Evolutionary conservation across 2,113 vertebrate genomes (phyloP).

Genomic region (Mastomys coucha): DNA sequence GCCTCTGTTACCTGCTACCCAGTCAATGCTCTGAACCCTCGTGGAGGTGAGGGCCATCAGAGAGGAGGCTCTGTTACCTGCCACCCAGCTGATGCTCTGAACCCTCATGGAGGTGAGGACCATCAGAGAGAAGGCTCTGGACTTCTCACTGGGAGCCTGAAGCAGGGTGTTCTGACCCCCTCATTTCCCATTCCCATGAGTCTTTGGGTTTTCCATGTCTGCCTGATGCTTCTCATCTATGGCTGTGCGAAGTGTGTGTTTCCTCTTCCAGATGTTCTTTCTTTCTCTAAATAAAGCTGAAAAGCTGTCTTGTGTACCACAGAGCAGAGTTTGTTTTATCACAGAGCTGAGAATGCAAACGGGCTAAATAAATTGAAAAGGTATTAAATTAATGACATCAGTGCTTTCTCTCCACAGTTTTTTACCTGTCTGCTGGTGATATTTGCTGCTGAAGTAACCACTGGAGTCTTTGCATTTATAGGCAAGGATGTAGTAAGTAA

Average conservation of each 20-base stretch:
- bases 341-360: not conserved
- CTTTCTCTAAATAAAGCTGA: not conserved
- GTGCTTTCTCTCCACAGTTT: constrained; percentile 90
- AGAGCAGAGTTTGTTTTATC: not conserved
- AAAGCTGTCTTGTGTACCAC: not conserved
- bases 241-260: not conserved
- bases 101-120: no score
- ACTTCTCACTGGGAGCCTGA: not conserved
- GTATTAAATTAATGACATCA: constrained; percentile 61
- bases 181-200: fast-evolving
- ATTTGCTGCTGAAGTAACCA: constrained; percentile 96
- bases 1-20: not conserved
- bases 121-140: no score
- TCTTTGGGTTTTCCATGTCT: not conserved
- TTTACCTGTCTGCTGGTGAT: constrained; percentile 97
- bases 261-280: not conserved
- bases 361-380: constrained; percentile 32
- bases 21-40: not conserved
- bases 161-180: not conserved
- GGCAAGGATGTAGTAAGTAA: constrained; percentile 94
- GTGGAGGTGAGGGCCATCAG: not conserved
- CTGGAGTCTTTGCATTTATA: constrained; percentile 97
- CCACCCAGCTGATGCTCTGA: no score
- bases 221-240: not conserved
- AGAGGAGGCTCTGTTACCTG: no score